Evolutionary conservation across 1,140 invertebrate species (phyloP), one percentile per base, ranked within the genome.

Genomic region (Zaprionus camerounensis): DNA sequence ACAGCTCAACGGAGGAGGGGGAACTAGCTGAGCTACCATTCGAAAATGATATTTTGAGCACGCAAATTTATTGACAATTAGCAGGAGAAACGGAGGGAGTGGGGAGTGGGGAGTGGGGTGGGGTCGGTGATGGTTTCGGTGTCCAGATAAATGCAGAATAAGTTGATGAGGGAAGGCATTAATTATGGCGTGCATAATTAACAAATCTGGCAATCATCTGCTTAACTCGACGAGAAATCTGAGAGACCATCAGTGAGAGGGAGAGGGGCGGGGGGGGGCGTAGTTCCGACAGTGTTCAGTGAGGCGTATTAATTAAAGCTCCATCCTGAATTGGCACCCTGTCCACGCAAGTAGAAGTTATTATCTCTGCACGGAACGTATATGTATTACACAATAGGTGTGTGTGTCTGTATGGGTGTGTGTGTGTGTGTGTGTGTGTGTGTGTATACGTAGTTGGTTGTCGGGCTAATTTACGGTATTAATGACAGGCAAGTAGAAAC

Each of bases 131-230:
- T 34, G 24, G 61, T 9, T 11, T 36, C 11, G 6, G 31, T 71
- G 28, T 26, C 12, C 26, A 31, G 15, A 24, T 17, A 46, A 17
- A 53, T 41, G 26, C 9, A 28, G 41, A 44, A 44, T 41, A 26
- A 57, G 51, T 68, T 44, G 44, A 62, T 49, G 66, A 51, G 56
- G 69, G 36, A 57, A 71, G 22, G 49, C 83, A 87, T 87, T 87
- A 87, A 87, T 87, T 87, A 87, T 84, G 83, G 78, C 78, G 65
- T 78, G 78, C 84, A 87, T 87, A 87, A 87, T 87, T 87, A 87
- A 87, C 84, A 87, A 87, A 87, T 88, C 84, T 83, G 68, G 72
- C 76, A 71, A 76, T 80, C 81, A 76, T 72, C 61, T 66, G 58
- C 55, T 82, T 66, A 76, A 79, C 81, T 72, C 62, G 13, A 68